Evolutionary conservation across 2,888 invertebrate species (phyloP).

Genomic region (Nephrotoma flavescens): DNA sequence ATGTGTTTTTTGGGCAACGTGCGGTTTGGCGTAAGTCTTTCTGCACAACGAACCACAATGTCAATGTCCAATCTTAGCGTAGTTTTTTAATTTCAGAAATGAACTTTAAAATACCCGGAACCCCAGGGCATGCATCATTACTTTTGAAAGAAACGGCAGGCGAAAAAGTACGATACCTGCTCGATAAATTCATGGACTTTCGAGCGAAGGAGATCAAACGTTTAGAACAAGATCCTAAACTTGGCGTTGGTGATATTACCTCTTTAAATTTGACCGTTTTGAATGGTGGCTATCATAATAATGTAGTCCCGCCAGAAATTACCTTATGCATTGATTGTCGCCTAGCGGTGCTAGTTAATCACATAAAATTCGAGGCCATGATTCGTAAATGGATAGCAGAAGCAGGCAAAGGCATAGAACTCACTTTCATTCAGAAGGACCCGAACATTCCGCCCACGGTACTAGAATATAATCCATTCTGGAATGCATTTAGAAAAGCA

Average conservation of each 20-base stretch:
- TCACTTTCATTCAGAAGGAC: conserved; percentile 50
- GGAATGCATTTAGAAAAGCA: conserved; percentile 52
- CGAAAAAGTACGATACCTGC: conserved; percentile 48
- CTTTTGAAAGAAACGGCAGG: conserved; percentile 54
- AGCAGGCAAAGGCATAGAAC: conserved; percentile 56
- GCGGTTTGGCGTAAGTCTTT: conserved; percentile 50
- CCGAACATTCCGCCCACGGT: conserved; percentile 44
- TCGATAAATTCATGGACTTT: conserved; percentile 49
- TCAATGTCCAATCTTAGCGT: neutral
- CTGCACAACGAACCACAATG: neutral
- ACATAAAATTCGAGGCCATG: conserved; percentile 41
- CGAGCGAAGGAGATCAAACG: conserved; percentile 43
- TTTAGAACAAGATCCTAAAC: conserved; percentile 32
- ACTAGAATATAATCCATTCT: conserved; percentile 51
- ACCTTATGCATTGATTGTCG: conserved; percentile 50
- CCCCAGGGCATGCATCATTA: conserved; percentile 63
- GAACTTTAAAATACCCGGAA: conserved; percentile 46
- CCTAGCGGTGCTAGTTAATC: conserved; percentile 40
- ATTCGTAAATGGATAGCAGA: conserved; percentile 43
- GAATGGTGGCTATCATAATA: conserved; percentile 64
- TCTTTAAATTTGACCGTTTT: conserved; percentile 55
- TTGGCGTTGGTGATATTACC: conserved; percentile 53
- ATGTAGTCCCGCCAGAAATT: conserved; percentile 63
- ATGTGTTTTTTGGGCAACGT: conserved; percentile 48
- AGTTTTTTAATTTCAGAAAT: conserved; percentile 35